Evolutionary conservation across 2,113 vertebrate species (phyloP).

Genomic region (Eurypyga helias): DNA sequence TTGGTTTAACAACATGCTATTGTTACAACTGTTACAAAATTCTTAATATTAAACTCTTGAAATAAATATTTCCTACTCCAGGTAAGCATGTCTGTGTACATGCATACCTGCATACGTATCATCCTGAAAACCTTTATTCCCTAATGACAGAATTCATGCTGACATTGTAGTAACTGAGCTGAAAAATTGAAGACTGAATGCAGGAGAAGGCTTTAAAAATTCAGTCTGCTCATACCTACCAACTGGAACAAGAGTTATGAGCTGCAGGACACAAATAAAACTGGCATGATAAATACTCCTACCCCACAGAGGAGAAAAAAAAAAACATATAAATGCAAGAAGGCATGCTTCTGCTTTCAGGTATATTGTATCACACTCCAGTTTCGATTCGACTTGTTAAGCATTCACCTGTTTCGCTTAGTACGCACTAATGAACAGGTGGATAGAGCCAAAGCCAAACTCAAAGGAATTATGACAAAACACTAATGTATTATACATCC

Average conservation of each 20-base stretch:
- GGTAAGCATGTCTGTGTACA: background rate
- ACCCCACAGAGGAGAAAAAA: background rate
- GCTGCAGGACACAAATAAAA: background rate
- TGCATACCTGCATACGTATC: background rate
- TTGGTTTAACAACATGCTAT: background rate
- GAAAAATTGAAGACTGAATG: background rate
- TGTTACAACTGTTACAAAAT: background rate
- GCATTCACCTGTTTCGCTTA: slow-evolving; percentile 82
- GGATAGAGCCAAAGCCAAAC: slow-evolving; percentile 78
- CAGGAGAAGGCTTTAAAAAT: background rate
- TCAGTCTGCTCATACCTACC: background rate
- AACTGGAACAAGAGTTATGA: background rate
- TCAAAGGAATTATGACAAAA: slow-evolving; percentile 76
- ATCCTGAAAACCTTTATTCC: background rate
- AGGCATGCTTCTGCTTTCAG: slow-evolving; percentile 53
- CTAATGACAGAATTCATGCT: background rate
- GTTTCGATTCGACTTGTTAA: slow-evolving; percentile 80
- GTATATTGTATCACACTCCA: slow-evolving; percentile 63
- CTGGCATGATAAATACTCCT: background rate
- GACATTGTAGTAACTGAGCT: background rate
- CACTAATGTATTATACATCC: slow-evolving; percentile 66
- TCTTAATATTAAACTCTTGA: background rate
- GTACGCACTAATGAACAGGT: slow-evolving; percentile 82
- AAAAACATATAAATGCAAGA: background rate
- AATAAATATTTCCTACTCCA: background rate